A percentile compares a stretch with the other conserved stretches of the same genome.
Conservation (phyloP, 2,888 invertebrate genomes). For the Lamellibrachia columna region DNA sequence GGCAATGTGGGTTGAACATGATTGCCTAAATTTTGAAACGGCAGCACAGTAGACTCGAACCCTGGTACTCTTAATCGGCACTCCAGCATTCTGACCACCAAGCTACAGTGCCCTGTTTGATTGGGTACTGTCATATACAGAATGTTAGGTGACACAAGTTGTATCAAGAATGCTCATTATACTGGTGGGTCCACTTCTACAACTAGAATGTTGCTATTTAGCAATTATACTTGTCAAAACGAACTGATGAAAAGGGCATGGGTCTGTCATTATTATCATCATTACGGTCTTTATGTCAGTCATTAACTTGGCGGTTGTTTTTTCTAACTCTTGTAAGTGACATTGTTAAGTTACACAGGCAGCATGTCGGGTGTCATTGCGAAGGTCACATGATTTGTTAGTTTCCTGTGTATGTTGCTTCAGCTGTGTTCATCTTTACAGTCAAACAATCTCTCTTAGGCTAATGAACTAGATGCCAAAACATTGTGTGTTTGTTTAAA, state of each 20-base stretch:
- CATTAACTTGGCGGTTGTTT: not conserved
- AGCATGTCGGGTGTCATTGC: not conserved
- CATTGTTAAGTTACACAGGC: not conserved
- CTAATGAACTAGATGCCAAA: not conserved
- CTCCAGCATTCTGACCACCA: too few species aligned
- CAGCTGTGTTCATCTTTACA: not conserved
- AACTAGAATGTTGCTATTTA: not conserved
- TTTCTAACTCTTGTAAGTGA: not conserved
- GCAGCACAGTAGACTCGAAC: too few species aligned
- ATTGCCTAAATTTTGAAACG: too few species aligned
- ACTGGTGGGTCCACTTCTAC: not conserved
- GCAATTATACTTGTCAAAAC: constrained; percentile 16
- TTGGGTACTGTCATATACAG: not conserved
- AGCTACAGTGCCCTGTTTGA: not conserved
- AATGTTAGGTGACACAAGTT: not conserved
- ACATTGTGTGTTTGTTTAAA: too few species aligned
- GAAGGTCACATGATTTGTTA: not conserved
- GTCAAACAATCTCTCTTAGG: not conserved
- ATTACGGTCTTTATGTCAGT: constrained; percentile 4
- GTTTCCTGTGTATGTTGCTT: not conserved
- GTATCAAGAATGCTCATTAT: not conserved
- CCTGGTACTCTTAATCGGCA: too few species aligned
- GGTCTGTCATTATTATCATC: not conserved
- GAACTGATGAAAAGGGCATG: not conserved
- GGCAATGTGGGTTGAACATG: too few species aligned